These are phyloP conservation scores for Phengaris arion DNA, from an alignment of 2,888 invertebrate genomes.

Conservation along the genomic window DNA sequence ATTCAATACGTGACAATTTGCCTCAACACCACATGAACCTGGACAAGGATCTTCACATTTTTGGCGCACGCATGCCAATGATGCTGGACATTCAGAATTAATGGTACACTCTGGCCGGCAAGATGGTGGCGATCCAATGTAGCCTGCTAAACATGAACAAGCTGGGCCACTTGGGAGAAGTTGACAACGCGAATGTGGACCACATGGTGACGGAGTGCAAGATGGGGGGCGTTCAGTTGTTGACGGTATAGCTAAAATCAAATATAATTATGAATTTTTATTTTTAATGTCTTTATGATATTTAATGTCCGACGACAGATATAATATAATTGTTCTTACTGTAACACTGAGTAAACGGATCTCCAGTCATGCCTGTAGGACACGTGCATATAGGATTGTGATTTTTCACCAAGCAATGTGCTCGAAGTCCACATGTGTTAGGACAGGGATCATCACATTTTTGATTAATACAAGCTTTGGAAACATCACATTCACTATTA, in stretches of 20 bases:
- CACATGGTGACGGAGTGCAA: slow-evolving; percentile 90
- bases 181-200: slow-evolving; percentile 90
- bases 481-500: slow-evolving; percentile 90
- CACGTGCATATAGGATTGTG: slow-evolving; percentile 94
- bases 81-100: slow-evolving; percentile 88
- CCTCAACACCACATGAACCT: slow-evolving; percentile 89
- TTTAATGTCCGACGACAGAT: too few relatives aligned
- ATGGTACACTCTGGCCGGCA: slow-evolving; percentile 90
- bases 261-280: slow-evolving; percentile 14
- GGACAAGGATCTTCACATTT: slow-evolving; percentile 91
- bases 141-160: slow-evolving; percentile 89
- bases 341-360: slow-evolving; percentile 90
- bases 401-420: slow-evolving; percentile 89
- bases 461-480: slow-evolving; percentile 90
- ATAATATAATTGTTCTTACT: slow-evolving; percentile 74
- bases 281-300: too few relatives aligned
- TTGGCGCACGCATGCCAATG: slow-evolving; percentile 87
- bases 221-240: slow-evolving; percentile 85
- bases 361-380: slow-evolving; percentile 89
- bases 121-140: slow-evolving; percentile 87
- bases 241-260: slow-evolving; percentile 56
- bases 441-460: slow-evolving; percentile 93
- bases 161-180: slow-evolving; percentile 85
- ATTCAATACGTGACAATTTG: slow-evolving; percentile 87
- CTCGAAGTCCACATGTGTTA: slow-evolving; percentile 91